Evolutionary conservation across 2,113 vertebrate species (phyloP), one percentile per base, ranked within the genome.

Genomic region (Paralichthys olivaceus): DNA sequence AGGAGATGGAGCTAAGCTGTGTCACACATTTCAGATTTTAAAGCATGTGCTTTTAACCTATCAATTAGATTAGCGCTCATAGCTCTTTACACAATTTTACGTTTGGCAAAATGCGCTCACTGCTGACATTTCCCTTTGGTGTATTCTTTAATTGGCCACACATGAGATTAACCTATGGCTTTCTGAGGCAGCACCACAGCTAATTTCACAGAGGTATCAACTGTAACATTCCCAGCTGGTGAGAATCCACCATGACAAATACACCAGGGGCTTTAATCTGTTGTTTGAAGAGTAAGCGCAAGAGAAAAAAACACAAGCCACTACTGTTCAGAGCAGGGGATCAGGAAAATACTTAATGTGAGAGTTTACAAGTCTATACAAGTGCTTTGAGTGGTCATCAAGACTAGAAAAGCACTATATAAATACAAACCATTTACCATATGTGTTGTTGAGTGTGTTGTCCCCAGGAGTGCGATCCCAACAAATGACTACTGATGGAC

Each of bases 101-200:
- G 77, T 80, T 69, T 0, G 32, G 55, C 69, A 86, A 89, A 90
- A 84, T 90, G 81, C 71, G 78, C 81, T 90, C 83, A 72, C 87
- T 82, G 83, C 86, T 69, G 80, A 81, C 60, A 63, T 68, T 77
- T 62, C 72, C 72, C 86, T 69, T 51, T 54, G 51, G 83, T 66
- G 64, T 45, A 72, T 73, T 86, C 58, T 19, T 79, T 90, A 86
- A 32, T 87, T 58, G 81, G 86, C 69, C 59, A 61, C 71, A 76
- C 37, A 58, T 68, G 59, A 40, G 59, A 72, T 88, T 79, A 77
- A 90, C 75, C 73, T 81, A 60, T 76, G 47, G 47, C 43, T 64
- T 87, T 85, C 47, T 69, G 28, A 75, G 47, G 37, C 13, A 60
- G 47, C 37, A 23, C 26, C 55, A 66, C 7, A 40, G 77, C 56